Evolutionary conservation across 2,113 vertebrate species (phyloP), one percentile per base, ranked within the genome.

Genomic region (Siniperca knerii): DNA sequence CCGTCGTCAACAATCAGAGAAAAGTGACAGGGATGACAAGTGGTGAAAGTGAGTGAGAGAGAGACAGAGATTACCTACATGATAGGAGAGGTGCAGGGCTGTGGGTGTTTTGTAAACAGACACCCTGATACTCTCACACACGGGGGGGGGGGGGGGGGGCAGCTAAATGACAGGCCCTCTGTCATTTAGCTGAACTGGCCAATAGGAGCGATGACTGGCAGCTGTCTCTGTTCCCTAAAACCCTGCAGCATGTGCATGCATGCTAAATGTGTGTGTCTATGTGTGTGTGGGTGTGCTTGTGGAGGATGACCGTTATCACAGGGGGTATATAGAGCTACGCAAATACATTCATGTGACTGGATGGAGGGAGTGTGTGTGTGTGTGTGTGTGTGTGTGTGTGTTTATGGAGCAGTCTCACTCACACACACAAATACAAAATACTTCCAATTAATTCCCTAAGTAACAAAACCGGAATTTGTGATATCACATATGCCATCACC

Each of bases 51-150:
- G 71, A 81, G 44, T n/a, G 9, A 33, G 66, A 54, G 64, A 64
- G 58, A 54, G 60, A 60, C 64, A 48, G 20, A 55, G 81, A 79
- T 85, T 76, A 60, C 46, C 85, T 84, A 82, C 83, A 77, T 87
- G 87, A 74, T 88, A 74, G 79, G 13, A 87, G 87, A 81, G 73
- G 74, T 64, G 62, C 73, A 55, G 81, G 79, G 75, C 73, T 88
- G 74, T 84, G 73, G 55, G 44, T 93, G 89, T 94, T 94, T 94
- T 82, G 92, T 93, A 95, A 94, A 93, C 90, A 93, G 61, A 91
- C 90, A 90, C 87, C 50, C 89, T 81, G 85, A 80, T 85, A 75
- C 46, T 71, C 64, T 42, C 85, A 77, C 81, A 65, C 82, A 55
- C 83, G 29, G 1, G 29, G 29, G 29, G 29, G 29, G 29, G 29